Evolutionary conservation across 2,797 vertebrate genomes (phyloP).

Genomic region (Eulemur rubriventer): DNA sequence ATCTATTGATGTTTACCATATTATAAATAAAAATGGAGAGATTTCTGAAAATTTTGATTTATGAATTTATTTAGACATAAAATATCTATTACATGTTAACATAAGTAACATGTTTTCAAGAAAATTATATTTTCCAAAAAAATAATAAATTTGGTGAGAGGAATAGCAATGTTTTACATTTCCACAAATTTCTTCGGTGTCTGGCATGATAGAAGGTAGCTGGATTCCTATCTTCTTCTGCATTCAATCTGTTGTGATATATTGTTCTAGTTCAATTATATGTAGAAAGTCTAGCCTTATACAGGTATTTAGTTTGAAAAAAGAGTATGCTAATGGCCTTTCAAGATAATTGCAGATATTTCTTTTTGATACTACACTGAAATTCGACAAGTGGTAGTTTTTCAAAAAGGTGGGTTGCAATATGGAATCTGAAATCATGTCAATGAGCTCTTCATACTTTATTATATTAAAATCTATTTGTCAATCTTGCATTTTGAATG

Average conservation of each 20-base stretch:
- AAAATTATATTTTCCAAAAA: constrained; percentile 6
- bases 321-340: background rate
- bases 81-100: background rate
- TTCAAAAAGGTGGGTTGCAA: background rate
- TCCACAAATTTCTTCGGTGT: background rate
- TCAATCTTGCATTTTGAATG: constrained; percentile 18
- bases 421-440: background rate
- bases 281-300: background rate
- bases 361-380: background rate
- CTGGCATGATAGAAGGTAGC: background rate
- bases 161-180: background rate
- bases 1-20: background rate
- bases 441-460: background rate
- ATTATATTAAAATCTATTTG: constrained; percentile 23
- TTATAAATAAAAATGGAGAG: background rate
- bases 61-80: background rate
- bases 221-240: background rate
- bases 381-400: background rate
- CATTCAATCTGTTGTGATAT: background rate
- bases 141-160: background rate
- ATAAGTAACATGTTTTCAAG: background rate
- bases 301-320: background rate
- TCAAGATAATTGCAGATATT: constrained; percentile 9
- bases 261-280: background rate
- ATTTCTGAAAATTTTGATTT: background rate